A percentile compares a stretch with the other conserved stretches of the same genome.
phyloP scores from a whole-genome alignment of 2,113 vertebrate species.

The Lota lota region DNA sequence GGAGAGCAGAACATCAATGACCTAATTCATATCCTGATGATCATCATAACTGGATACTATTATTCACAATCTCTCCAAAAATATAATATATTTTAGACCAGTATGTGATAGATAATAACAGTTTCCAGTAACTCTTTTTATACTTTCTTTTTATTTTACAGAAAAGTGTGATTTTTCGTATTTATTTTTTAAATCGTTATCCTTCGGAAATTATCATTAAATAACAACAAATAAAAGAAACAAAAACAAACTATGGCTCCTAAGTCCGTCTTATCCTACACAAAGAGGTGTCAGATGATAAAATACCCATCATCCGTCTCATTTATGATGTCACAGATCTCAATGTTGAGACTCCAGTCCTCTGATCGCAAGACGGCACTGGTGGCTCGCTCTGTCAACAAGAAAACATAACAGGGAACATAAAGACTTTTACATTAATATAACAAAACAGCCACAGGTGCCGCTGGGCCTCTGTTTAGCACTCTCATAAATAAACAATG shows the following conservation, averaged over 20 bases:
- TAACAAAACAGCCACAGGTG: no score
- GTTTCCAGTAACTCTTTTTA: no score
- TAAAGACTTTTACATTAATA: neutral
- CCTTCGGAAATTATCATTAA: neutral
- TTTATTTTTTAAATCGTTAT: neutral
- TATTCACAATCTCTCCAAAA: no score
- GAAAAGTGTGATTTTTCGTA: neutral
- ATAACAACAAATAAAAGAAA: no score
- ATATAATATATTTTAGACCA: no score
- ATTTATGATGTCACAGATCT: slow-evolving; percentile 78
- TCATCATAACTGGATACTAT: neutral
- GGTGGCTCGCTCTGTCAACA: slow-evolving; percentile 69
- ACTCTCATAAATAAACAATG: no score
- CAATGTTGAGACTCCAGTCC: slow-evolving; percentile 77
- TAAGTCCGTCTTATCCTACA: neutral
- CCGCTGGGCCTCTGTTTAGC: no score
- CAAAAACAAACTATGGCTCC: neutral
- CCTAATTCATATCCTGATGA: neutral
- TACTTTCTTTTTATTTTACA: neutral
- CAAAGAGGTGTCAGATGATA: neutral
- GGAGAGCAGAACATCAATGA: slow-evolving; percentile 12
- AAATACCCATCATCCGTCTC: slow-evolving; percentile 75
- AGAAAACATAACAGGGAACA: neutral
- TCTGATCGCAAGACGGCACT: slow-evolving; percentile 55
- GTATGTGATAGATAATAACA: no score